phyloP scores from a whole-genome alignment of 2,888 invertebrate species.

The Unio pictorum region DNA sequence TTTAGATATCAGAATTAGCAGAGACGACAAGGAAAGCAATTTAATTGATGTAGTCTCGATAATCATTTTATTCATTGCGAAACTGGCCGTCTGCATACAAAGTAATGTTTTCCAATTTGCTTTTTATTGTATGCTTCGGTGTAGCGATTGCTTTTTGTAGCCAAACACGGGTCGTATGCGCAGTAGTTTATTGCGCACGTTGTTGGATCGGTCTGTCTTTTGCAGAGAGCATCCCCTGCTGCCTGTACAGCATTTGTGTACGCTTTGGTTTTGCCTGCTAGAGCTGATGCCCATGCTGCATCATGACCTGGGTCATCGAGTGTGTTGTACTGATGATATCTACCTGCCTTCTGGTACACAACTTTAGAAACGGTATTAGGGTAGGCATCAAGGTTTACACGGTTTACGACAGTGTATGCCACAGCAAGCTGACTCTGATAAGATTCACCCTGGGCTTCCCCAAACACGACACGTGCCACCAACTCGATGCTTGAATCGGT shows the following conservation, averaged over 20 bases:
- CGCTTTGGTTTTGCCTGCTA: neutral
- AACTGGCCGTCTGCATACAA: no score
- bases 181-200: neutral
- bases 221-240: conserved; percentile 7
- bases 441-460: conserved; percentile 15
- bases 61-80: no score
- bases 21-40: no score
- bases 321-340: conserved; percentile 8
- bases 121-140: no score
- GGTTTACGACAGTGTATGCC: conserved; percentile 12
- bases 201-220: conserved; percentile 4
- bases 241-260: conserved; percentile 5
- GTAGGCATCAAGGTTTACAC: conserved; percentile 4
- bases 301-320: conserved; percentile 5
- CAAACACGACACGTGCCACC: conserved; percentile 8
- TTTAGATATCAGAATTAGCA: no score
- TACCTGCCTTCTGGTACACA: conserved; percentile 1
- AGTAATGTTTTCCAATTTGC: no score
- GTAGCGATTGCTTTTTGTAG: no score
- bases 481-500: no score
- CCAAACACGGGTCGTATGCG: no score
- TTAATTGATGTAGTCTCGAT: no score
- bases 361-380: conserved; percentile 5
- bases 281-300: neutral
- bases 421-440: conserved; percentile 3